Conservation (phyloP, 2,797 vertebrate species). For the Orestias chungarensis region DNA sequence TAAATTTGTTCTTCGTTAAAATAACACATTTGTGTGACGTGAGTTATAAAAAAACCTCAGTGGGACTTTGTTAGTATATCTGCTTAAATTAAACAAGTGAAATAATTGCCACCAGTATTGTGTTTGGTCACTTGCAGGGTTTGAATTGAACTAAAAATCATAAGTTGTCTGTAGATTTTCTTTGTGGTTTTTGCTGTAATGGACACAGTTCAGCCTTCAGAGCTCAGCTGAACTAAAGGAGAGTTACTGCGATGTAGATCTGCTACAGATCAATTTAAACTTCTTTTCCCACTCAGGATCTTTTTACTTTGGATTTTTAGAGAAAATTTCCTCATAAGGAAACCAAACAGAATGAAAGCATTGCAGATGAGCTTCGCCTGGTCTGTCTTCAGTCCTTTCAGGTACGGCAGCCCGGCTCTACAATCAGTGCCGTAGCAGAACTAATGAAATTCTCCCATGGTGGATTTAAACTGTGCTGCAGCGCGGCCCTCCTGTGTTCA, state of each 20-base stretch:
- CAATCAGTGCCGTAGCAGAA: constrained; percentile 10
- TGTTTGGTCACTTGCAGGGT: not conserved
- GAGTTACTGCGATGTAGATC: too few relatives aligned
- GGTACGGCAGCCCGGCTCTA: not conserved
- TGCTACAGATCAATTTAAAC: not conserved
- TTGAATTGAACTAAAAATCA: not conserved
- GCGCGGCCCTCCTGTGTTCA: constrained; percentile 60
- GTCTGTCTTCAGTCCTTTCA: not conserved
- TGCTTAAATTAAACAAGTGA: not conserved
- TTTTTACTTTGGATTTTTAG: not conserved
- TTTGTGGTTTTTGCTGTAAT: not conserved
- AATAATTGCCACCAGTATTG: not conserved
- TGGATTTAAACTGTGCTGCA: constrained; percentile 18
- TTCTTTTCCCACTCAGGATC: not conserved
- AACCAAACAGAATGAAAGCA: not conserved
- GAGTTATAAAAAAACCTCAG: not conserved
- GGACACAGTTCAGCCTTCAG: too few relatives aligned
- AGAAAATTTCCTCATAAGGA: not conserved
- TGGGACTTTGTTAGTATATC: not conserved
- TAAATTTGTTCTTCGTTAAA: too few relatives aligned
- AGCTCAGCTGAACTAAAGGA: too few relatives aligned
- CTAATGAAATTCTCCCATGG: constrained; percentile 41
- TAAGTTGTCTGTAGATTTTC: not conserved
- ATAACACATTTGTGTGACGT: too few relatives aligned
- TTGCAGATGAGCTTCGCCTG: not conserved